Base-by-base conservation (phyloP, 2,888 invertebrate species). In the Lithophane ornitopus region DNA sequence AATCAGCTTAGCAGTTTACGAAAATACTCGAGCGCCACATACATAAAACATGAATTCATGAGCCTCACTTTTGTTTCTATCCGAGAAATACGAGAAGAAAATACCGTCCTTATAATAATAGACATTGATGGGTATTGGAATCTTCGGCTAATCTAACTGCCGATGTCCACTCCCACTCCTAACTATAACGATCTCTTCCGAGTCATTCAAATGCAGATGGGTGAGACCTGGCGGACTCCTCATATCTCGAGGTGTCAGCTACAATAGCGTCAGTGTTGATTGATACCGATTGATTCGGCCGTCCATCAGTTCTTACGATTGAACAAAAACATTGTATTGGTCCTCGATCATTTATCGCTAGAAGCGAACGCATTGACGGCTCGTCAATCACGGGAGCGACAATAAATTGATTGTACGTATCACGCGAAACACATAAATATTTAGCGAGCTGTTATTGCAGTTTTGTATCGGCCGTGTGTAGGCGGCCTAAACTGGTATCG, bases 271-370 rank as follows among this genome's bases (percentile, higher is more conserved):
- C 76, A 85, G 70, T 63, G 75, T 80, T 80, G 80, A 86, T 82
- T 80, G 82, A 75, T 85, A 75, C 74, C 76, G 61, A 86, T 68
- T 58, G 85, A 46, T 82, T 72, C 58, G 71, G 67, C 61, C 79
- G 82, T 82, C 76, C 77, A 74, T 85, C 82, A 85, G 78, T 77
- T 83, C 78, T 81, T 83, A 72, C 65, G 69, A 85, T 85, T 85
- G 76, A 85, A 87, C 76, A 86, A 83, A 83, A 87, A 85, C 86
- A 80, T 81, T 78, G 70, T 71, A 85, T 84, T 78, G 87, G 69
- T 76, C 73, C 86, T 84, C 81, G 78, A 85, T 86, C 87, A 86
- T 86, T 86, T 87, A 80, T 80, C 75, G 86, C 80, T 80, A 74
- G 81, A 72, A 74, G 67, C 84, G 72, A 63, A 72, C 79, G 79